Evolutionary conservation across 2,797 vertebrate species (phyloP), one percentile per base, ranked within the genome.

Genomic region (Protosalanx chinensis): DNA sequence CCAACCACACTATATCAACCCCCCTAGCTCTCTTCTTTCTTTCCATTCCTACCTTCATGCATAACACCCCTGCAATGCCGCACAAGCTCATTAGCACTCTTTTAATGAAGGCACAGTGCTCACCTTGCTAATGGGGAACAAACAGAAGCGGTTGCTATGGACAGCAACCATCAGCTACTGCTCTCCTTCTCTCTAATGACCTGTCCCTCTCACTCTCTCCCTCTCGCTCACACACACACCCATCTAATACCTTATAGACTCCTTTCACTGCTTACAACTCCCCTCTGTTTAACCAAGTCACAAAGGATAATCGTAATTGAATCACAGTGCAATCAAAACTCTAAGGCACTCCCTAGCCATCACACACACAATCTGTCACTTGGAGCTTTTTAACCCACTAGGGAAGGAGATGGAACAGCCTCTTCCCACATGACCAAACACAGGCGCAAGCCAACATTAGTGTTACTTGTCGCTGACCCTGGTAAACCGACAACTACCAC

Each of bases 51-150:
- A 32, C 20, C 70, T 41, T 32, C 18, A 57, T 66, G 64, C 66
- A 72, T n/a, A 0, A 70, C 64, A 64, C 66, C 66, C 56, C 68
- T 77, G 56, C 68, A 73, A 33, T 37, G 64, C 66, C 15, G 63
- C 32, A 49, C 51, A 15, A 16, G 23, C 46, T 67, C 63, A 53
- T 81, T 79, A 67, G 65, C 49, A 53, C 69, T 29, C 63, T 69
- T 67, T 70, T 76, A 68, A 76, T 68, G 70, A 80, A 15, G 58
- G 67, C 72, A 71, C 32, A 60, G 64, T 65, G 30, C 65, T 66
- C 72, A 60, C 35, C 16, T 63, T 30, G 51, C 64, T 72, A 75
- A 81, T 76, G 74, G 79, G 78, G 74, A 75, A 74, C 60, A 73
- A 78, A 70, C 59, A 49, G 68, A 62, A 67, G 70, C 8, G 62